Base-by-base conservation (phyloP, 2,888 invertebrate species). In the Pherbina coryleti region DNA sequence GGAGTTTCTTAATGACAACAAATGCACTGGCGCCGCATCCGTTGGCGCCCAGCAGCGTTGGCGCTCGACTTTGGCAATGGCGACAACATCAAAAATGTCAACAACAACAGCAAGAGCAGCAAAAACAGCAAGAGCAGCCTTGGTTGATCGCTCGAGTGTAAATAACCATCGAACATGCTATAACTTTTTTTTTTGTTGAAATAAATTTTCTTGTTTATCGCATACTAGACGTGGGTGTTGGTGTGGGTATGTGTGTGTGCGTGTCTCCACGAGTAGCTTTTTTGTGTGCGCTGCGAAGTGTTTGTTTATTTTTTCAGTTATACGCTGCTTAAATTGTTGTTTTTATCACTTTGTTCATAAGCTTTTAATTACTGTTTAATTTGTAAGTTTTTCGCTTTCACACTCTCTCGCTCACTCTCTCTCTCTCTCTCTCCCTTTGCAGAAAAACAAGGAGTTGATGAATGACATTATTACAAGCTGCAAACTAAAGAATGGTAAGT, bases 401-500 rank as follows among this genome's bases (percentile, higher is more conserved):
- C 17, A 14, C n/a, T 28, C 11, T 64, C 31, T 34, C 17, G 1
- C n/a, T 64, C 85, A n/a, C 44, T 67, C 73, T 51, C 51, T 5
- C 17, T 28, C n/a, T 28, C 11, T 64, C 31, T 34, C 17, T 14
- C n/a, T 64, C 85, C 87, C 84, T 87, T 93, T 93, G 80, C 93
- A 94, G 94, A 93, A 94, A 91, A 94, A 94, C 89, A 94, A 93
- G 88, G 94, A 94, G 88, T 90, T 94, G 85, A 94, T 95, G 93
- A 94, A 93, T 89, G 94, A 94, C 85, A 91, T 94, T 82, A 91
- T 93, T 72, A 91, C 92, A 80, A 93, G 91, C 87, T 92, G 92
- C 87, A 93, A 93, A 89, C 88, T 93, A 80, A 93, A 93, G 90
- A 93, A 93, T 90, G 93, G 93, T 93, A 88, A 92, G 93, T 70